Percentiles rank a stretch among this genome's conserved stretches.
Conservation (phyloP, 1,140 invertebrate genomes). For the Platyscapa corneri region DNA sequence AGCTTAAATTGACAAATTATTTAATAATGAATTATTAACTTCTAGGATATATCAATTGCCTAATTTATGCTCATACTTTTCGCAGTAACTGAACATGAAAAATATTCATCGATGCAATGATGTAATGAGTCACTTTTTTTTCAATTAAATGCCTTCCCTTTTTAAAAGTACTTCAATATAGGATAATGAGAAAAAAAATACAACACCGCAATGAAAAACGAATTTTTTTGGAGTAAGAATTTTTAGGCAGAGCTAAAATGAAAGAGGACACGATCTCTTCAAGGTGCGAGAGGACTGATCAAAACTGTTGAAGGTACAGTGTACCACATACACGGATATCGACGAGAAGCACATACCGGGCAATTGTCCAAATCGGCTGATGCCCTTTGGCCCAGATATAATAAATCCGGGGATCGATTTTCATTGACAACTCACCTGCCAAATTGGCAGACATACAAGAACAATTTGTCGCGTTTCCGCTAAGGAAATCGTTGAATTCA, state of each 20-base stretch:
- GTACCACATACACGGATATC: not conserved
- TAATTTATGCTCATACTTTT: not conserved
- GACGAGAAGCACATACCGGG: slow-evolving; percentile 44
- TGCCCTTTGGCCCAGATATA: slow-evolving; percentile 68
- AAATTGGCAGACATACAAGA: slow-evolving; percentile 57
- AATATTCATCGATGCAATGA: not conserved
- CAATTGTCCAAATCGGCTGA: slow-evolving; percentile 67
- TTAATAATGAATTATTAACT: not conserved
- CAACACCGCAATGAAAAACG: not conserved
- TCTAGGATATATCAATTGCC: not conserved
- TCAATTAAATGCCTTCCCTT: not conserved
- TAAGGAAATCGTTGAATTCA: not conserved
- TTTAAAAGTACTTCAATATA: not conserved
- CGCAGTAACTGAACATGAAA: not conserved
- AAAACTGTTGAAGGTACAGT: not conserved
- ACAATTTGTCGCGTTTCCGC: slow-evolving; percentile 11
- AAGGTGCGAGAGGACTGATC: slow-evolving; percentile 2
- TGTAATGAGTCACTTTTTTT: not conserved
- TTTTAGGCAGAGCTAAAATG: not conserved
- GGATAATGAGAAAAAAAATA: not conserved
- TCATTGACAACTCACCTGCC: slow-evolving; percentile 69
- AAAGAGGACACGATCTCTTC: not conserved
- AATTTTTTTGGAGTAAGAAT: not conserved
- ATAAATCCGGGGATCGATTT: slow-evolving; percentile 62
- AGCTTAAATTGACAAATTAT: not conserved